Conservation (phyloP, 2,888 invertebrate species). For the Rhingia campestris region DNA sequence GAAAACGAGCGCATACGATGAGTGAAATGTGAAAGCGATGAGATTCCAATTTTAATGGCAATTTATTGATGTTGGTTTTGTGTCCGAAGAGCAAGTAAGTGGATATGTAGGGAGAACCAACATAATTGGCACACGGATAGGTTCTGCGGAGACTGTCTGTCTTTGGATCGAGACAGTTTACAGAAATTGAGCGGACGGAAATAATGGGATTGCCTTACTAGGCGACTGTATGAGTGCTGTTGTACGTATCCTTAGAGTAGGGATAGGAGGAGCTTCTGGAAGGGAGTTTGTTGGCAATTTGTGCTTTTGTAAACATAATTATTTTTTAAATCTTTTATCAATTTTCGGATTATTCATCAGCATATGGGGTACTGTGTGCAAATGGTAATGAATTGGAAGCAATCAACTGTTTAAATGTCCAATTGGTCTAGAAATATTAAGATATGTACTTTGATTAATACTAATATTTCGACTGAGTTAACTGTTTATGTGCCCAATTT, state of each 20-base stretch:
- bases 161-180: not conserved
- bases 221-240: not conserved
- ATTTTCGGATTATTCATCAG: too few relatives aligned
- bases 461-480: too few relatives aligned
- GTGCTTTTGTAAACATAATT: too few relatives aligned
- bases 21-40: constrained; percentile 52
- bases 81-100: constrained; percentile 1
- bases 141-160: not conserved
- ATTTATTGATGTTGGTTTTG: constrained; percentile 59
- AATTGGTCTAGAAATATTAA: too few relatives aligned
- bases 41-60: constrained; percentile 68
- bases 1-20: constrained; percentile 41
- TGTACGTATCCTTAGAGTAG: not conserved
- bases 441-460: too few relatives aligned
- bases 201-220: not conserved
- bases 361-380: too few relatives aligned
- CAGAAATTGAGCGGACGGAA: not conserved
- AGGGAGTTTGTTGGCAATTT: not conserved
- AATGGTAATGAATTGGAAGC: too few relatives aligned
- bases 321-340: too few relatives aligned
- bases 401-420: too few relatives aligned
- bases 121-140: constrained; percentile 1
- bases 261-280: too few relatives aligned
- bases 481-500: too few relatives aligned
- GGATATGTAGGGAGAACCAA: not conserved